Base-by-base conservation (phyloP, 2,888 invertebrate species). In the Balanococcus diminutus region DNA sequence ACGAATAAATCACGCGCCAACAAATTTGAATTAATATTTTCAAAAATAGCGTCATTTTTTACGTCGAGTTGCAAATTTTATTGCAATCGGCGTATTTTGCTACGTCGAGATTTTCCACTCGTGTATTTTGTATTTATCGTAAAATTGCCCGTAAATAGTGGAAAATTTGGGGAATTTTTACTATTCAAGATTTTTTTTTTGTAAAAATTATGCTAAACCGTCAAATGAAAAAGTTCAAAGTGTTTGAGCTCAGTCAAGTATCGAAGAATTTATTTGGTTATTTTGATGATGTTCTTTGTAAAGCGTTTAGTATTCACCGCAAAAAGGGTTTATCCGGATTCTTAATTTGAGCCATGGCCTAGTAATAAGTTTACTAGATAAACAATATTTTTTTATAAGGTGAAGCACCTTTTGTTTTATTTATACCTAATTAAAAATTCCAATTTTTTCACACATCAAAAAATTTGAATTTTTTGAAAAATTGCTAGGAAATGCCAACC, bases 1-100 rank as follows among this genome's bases (percentile, higher is more conserved):
- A 28, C 25, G 16, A 16, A 67, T 67, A 67, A 67, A 67, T 67
- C 67, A 67, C 67, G 28, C 19, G 28, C 19, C 28, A 67, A 28
- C 67, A 28, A 67, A 67, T 67, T 67, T 67, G 67, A 67, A 67
- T 67, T 67, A 67, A 67, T 67, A 28, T 67, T 67, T 56, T 16
- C 19, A 22, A 28, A 67, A 67, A 67, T 31, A 28, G 28, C 16
- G 1, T 2, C 14, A 67, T 16, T 67, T 28, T 67, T 31, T 28
- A 0, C 28, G 14, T 16, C 46, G 46, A 46, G 36, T 6, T 46
- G 5, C 2, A 16, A 46, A 9, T 4, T 46, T 46, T 46, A 14
- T n/a, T n/a, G n/a, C n/a, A n/a, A n/a, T n/a, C n/a, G 14, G 11
- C 8, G 46, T 4, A 2, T 6, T 36, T 36, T 36, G 36, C 36